Base-by-base conservation (phyloP, 2,888 invertebrate genomes). In the Mythimna vitellina region DNA sequence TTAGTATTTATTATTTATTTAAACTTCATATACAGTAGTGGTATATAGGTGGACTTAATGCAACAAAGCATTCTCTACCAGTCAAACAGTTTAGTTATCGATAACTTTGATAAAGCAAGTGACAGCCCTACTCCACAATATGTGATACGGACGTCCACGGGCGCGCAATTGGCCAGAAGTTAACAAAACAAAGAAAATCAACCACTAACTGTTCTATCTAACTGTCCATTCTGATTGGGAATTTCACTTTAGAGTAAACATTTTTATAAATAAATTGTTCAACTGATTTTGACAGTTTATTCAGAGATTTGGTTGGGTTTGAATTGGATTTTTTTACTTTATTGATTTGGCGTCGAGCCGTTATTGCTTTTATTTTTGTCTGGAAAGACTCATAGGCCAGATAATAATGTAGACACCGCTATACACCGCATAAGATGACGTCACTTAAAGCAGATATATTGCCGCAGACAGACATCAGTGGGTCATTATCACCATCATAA, bases 221-320 rank as follows among this genome's bases (percentile, higher is more conserved):
- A 80, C 76, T 70, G 83, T 76, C 61, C 35, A 32, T 63, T 76
- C 63, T 69, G 64, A 68, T 77, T 65, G 77, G 51, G 51, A 68
- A 76, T 83, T 83, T 83, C 72, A 80, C 70, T 82, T 69, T 71
- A 69, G 35, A 67, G n/a, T 69, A 38, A 76, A 80, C 54, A 71
- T 80, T 72, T 76, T 67, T 68, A 51, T 49, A 73, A 82, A 70
- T 65, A 53, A 72, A 72, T 68, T 53, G 54, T 63, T 62, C 63
- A 42, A 51, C 56, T 58, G 70, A 56, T 17, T 63, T 68, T 80
- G 22, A 61, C 38, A 75, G 81, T 80, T 75, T 56, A 29, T 79
- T 76, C 51, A 49, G 42, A 61, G 38, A 20, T 61, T 58, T 32
- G 20, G 25, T 70, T 38, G 38, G 32, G 10, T 62, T 70, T 35